A percentile compares a stretch with the other conserved stretches of the same genome.
phyloP scores from a whole-genome alignment of 92 coral and sea anemone genomes.

The Anthopleura xanthogrammica region DNA sequence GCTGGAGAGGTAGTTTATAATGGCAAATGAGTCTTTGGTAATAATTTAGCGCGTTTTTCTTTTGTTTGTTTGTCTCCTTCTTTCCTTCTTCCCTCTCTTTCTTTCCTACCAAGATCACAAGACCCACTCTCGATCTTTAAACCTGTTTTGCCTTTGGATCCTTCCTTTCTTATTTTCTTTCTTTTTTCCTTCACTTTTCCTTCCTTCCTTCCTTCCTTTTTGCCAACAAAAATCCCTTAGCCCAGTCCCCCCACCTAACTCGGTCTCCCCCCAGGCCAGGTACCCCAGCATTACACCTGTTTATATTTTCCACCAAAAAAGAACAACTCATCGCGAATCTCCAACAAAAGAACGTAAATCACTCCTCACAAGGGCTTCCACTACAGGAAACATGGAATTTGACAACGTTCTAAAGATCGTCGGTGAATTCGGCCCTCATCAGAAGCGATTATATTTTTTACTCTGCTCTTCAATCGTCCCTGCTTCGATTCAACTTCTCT shows the following conservation, averaged over 20 bases:
- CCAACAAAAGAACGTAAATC: slow-evolving; percentile 32
- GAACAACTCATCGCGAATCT: slow-evolving; percentile 3
- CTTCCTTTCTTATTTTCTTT: neutral
- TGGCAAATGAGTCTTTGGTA: too few species aligned
- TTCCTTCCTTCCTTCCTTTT: neutral
- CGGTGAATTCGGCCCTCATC: slow-evolving; percentile 98
- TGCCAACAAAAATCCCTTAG: neutral
- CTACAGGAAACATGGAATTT: slow-evolving; percentile 73
- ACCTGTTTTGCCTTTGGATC: too few species aligned
- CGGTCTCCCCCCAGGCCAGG: slow-evolving; percentile 3
- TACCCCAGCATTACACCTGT: slow-evolving; percentile 31
- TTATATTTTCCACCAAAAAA: neutral
- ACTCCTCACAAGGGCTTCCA: neutral
- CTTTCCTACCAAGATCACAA: too few species aligned
- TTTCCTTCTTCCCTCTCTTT: neutral
- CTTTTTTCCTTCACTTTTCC: neutral
- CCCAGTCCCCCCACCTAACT: neutral
- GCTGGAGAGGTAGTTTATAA: too few species aligned
- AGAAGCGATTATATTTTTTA: slow-evolving; percentile 72
- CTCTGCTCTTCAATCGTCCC: slow-evolving; percentile 85
- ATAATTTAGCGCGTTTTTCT: neutral
- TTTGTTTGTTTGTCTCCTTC: neutral
- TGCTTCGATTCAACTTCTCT: slow-evolving; percentile 89
- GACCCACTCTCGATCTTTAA: too few species aligned
- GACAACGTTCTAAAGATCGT: slow-evolving; percentile 93